Percentiles rank a stretch among this genome's conserved stretches.
These are phyloP conservation scores for Miichthys miiuy DNA, from an alignment of 2,797 vertebrate genomes.

Conservation along the genomic window DNA sequence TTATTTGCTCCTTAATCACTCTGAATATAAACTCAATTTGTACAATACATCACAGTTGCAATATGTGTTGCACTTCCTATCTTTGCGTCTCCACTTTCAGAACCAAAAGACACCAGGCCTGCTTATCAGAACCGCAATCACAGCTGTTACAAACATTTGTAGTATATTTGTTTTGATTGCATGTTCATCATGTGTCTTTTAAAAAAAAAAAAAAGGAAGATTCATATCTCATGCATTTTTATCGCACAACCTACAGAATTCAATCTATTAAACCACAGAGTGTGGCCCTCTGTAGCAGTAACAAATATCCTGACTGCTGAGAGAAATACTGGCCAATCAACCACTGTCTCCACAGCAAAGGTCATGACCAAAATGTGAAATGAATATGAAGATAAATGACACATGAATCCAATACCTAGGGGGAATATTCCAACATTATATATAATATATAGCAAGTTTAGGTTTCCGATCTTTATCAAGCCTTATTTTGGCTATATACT, in stretches of 20 bases:
- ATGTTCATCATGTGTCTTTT: slow-evolving; percentile 29
- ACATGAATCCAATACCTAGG: slow-evolving; percentile 58
- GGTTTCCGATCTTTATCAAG: slow-evolving; percentile 69
- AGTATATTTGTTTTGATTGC: slow-evolving; percentile 34
- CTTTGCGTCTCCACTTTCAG: background rate
- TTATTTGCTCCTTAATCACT: background rate
- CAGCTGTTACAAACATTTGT: slow-evolving; percentile 2
- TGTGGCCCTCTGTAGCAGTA: slow-evolving; percentile 58
- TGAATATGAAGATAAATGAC: slow-evolving; percentile 83
- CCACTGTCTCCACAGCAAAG: slow-evolving; percentile 79
- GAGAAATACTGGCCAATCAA: slow-evolving; percentile 78
- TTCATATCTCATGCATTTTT: slow-evolving; percentile 69
- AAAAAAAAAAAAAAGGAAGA: slow-evolving; percentile 22
- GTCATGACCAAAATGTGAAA: slow-evolving; percentile 83
- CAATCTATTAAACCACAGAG: slow-evolving; percentile 63
- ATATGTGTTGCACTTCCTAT: background rate
- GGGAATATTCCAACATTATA: slow-evolving; percentile 59
- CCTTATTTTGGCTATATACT: slow-evolving; percentile 33
- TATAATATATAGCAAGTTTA: slow-evolving; percentile 68
- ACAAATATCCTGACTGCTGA: slow-evolving; percentile 72
- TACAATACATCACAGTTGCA: background rate
- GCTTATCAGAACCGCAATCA: slow-evolving; percentile 8
- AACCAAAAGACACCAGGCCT: background rate
- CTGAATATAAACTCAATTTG: slow-evolving; percentile 3
- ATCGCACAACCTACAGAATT: slow-evolving; percentile 50